Evolutionary conservation across 1,140 invertebrate species (phyloP), one percentile per base, ranked within the genome.

Genomic region (Caerostris darwini): DNA sequence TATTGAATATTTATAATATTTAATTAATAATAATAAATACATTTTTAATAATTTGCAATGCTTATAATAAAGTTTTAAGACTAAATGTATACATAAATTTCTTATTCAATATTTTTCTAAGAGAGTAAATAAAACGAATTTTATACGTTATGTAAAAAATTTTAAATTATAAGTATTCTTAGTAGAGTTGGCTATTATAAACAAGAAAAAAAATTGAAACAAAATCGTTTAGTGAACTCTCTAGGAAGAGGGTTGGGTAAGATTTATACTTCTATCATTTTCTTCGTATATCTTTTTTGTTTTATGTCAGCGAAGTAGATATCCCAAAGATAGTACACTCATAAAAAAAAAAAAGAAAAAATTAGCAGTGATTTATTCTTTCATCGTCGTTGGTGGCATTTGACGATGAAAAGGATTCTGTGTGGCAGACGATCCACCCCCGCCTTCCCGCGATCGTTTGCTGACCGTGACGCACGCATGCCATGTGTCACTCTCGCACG

Each of bases 381-480:
- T 53, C 58, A 6, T 64, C 86, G 61, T 53, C 86, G 86, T 67
- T 67, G 86, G 86, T 88, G 86, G 86, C 86, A 88, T 88, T 58
- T 58, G 58, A 53, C 56, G 71, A 88, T 88, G 86, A 88, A 88
- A 53, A 58, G 61, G 59, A 50, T 58, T 88, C 61, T 88, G 86
- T 88, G 54, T 12, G 19, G 83, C 57, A 59, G 58, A 58, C 56
- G 56, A 58, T 82, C 50, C 90, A 59, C 90, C 90, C 82, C 53
- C 71, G 50, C 57, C 19, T 54, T 81, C 19, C 57, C 58, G 19
- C 19, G 54, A 85, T 91, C 90, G 67, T 82, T 81, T 59, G 57
- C 10, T 91, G 90, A 91, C 64, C 69, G 58, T 91, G 90, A 91
- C 90, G 71, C 90, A 91, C 71, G 71, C 67, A 61, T 53, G 56